These are phyloP conservation scores for Silvanus unidentatus DNA, from an alignment of 2,888 invertebrate species.

Conservation along the genomic window DNA sequence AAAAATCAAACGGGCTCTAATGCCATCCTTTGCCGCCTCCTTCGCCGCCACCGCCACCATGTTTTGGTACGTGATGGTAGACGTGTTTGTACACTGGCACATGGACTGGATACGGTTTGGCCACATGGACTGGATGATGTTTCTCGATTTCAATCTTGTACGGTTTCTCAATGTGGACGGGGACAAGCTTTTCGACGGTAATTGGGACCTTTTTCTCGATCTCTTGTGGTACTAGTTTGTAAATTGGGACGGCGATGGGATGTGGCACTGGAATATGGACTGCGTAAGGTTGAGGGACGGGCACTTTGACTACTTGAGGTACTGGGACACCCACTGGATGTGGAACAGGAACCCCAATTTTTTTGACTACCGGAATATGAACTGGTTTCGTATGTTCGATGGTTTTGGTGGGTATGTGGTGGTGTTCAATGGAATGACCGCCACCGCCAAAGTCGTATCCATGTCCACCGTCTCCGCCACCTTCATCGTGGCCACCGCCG, in stretches of 20 bases:
- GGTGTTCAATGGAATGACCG: constrained; percentile 49
- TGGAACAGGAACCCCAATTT: constrained; percentile 67
- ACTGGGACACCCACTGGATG: constrained; percentile 68
- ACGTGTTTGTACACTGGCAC: constrained; percentile 70
- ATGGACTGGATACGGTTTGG: constrained; percentile 69
- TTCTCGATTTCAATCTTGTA: constrained; percentile 72
- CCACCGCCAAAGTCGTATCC: constrained; percentile 48
- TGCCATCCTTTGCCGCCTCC: constrained; percentile 24
- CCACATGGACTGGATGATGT: constrained; percentile 58
- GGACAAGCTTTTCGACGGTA: constrained; percentile 66
- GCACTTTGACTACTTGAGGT: constrained; percentile 63
- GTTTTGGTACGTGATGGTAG: constrained; percentile 54
- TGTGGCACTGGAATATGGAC: constrained; percentile 67
- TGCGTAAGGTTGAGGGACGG: constrained; percentile 70
- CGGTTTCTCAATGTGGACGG: constrained; percentile 66
- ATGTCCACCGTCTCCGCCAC: constrained; percentile 34
- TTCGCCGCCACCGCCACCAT: constrained; percentile 18
- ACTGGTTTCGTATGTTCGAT: constrained; percentile 65
- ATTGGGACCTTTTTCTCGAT: constrained; percentile 69
- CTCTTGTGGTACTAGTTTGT: constrained; percentile 66
- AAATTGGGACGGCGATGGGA: constrained; percentile 66
- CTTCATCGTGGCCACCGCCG: constrained; percentile 31
- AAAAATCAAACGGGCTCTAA: constrained; percentile 10
- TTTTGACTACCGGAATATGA: constrained; percentile 65
- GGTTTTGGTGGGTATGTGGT: constrained; percentile 53